Conservation (phyloP, 1,140 invertebrate species). For the Drosophila lowei region DNA sequence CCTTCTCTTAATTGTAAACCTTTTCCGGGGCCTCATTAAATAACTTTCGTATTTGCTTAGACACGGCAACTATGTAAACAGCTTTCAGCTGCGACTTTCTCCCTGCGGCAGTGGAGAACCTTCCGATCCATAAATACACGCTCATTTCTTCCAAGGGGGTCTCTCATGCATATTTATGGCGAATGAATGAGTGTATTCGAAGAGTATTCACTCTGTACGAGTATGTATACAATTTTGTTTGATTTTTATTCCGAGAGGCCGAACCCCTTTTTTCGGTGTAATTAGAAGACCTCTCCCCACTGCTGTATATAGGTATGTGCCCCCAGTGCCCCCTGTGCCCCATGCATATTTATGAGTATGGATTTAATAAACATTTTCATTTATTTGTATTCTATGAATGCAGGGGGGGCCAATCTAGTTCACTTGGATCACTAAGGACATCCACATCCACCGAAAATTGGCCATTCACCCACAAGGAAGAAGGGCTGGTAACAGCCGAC, state of each 20-base stretch:
- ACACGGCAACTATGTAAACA: slow-evolving; percentile 66
- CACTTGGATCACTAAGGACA: too few relatives aligned
- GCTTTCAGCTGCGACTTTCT: slow-evolving; percentile 51
- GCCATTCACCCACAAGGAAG: not conserved
- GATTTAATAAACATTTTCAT: slow-evolving; percentile 71
- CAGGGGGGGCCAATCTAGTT: not conserved
- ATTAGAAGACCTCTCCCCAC: slow-evolving; percentile 49
- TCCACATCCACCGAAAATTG: too few relatives aligned
- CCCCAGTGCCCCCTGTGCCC: slow-evolving; percentile 1
- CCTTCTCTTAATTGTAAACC: slow-evolving; percentile 70
- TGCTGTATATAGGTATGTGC: slow-evolving; percentile 22
- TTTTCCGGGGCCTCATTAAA: slow-evolving; percentile 58
- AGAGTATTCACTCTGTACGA: slow-evolving; percentile 24
- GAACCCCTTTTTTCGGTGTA: slow-evolving; percentile 38
- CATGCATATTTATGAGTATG: slow-evolving; percentile 81
- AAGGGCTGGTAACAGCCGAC: too few relatives aligned
- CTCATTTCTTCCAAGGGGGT: slow-evolving; percentile 15
- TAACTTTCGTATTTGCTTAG: slow-evolving; percentile 52
- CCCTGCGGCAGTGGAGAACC: slow-evolving; percentile 36
- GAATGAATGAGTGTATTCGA: slow-evolving; percentile 33
- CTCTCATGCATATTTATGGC: slow-evolving; percentile 77
- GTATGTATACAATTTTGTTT: slow-evolving; percentile 28
- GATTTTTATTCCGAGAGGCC: slow-evolving; percentile 24
- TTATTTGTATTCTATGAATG: slow-evolving; percentile 34
- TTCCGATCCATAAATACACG: slow-evolving; percentile 16